Evolutionary conservation across 2,113 vertebrate species (phyloP), one percentile per base, ranked within the genome.

Genomic region (Syrrhaptes paradoxus): DNA sequence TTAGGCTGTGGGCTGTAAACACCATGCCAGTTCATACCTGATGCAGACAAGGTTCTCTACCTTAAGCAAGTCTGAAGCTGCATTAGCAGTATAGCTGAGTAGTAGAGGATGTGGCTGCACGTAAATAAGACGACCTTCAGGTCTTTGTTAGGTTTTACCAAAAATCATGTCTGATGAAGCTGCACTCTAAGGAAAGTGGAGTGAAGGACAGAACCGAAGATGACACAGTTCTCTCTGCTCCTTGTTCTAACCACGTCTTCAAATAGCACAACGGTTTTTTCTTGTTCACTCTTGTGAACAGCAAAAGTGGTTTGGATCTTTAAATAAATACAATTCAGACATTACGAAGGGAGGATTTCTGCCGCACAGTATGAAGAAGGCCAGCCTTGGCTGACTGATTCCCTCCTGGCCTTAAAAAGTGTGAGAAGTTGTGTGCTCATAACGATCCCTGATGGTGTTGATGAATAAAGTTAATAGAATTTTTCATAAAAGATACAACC

Each of bases 401-500:
- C 58, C 61, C 41, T 87, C 41, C 34, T 58, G 65, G 15, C 59
- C 41, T 58, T 75, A 54, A 63, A 82, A 89, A 31, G 16, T 36
- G 31, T 79, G 66, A 96, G 74, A 72, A 81, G 11, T 45, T 67
- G 34, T 72, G 28, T 4, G 28, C 48, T 92, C 26, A 58, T 48
- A 70, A 41, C 36, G 46, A 91, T 91, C 61, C 70, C 36, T 38
- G 41, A 65, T 72, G 45, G 48, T 65, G 29, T 9, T 78, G 84
- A 87, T 68, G 73, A 95, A 89, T 65, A 65, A 87, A 95, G 65
- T 75, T 87, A 92, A 92, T 24, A 87, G 70, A 62, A 68, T 78
- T 96, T 96, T 94, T 92, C 79, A 92, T 94, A 89, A 82, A 89
- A 93, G 66, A 71, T 81, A 70, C 45, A 85, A 88, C 49, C 20